Evolutionary conservation across 2,888 invertebrate genomes (phyloP).

Genomic region (Thymelicus sylvestris): DNA sequence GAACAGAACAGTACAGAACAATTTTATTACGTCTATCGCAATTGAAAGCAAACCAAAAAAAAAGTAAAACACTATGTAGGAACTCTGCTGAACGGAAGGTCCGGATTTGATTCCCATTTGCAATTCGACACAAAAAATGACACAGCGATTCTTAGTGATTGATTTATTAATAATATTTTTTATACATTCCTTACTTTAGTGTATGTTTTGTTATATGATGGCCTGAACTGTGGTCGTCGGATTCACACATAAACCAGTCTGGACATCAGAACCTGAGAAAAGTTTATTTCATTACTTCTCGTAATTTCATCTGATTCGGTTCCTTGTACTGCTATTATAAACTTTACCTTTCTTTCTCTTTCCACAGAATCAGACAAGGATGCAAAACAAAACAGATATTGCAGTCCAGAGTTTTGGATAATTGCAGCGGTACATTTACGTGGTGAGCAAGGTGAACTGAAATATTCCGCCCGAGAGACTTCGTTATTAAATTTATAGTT

Average conservation of each 20-base stretch:
- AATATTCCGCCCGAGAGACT: conserved; percentile 23
- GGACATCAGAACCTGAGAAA: too few relatives aligned
- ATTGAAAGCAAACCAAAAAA: not conserved
- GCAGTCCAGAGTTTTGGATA: not conserved
- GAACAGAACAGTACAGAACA: not conserved
- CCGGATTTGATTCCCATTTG: not conserved
- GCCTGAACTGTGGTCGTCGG: too few relatives aligned
- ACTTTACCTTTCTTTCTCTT: too few relatives aligned
- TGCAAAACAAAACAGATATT: not conserved
- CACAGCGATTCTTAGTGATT: too few relatives aligned
- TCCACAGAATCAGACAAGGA: too few relatives aligned
- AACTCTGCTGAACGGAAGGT: not conserved
- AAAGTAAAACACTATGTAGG: not conserved
- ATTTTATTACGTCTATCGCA: not conserved
- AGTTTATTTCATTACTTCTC: too few relatives aligned
- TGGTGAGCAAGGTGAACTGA: conserved; percentile 14
- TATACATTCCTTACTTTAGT: too few relatives aligned
- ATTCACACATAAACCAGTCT: too few relatives aligned
- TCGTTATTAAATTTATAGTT: conserved; percentile 36
- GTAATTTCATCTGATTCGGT: too few relatives aligned
- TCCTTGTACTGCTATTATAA: too few relatives aligned
- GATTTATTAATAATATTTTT: too few relatives aligned
- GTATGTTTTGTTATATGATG: too few relatives aligned
- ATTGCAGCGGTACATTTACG: not conserved
- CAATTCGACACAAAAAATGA: not conserved